Base-by-base conservation (phyloP, 2,113 vertebrate species). In the Eulemur macaco region DNA sequence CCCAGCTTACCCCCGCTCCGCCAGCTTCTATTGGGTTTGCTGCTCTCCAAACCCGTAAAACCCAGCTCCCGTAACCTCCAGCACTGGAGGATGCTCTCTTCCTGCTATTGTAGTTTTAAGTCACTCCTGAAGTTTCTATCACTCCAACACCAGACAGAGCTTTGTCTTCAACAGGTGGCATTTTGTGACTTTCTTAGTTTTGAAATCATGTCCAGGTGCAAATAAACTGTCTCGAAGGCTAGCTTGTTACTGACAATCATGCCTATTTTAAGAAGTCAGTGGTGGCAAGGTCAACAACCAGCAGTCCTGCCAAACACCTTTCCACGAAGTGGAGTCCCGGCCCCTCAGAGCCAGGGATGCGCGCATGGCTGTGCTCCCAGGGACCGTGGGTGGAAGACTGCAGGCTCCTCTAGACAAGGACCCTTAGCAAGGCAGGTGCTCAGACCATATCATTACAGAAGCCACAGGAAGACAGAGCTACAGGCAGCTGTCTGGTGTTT, bases 341-440 rank as follows among this genome's bases (percentile, higher is more conserved):
- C 7, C 23, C 1, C 9, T 5, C 13, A 42, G 23, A 7, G 20
- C 31, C 42, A 20, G 15, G 6, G 20, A 18, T 4, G 17, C 69
- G 10, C 25, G 9, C 21, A 52, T 8, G 52, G 42, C 77, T n/a
- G 7, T 25, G 25, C 52, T 66, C 54, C n/a, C 20, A 5, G 37
- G 42, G 31, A 27, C 9, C 1, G 6, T 7, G 15, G 45, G 25
- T 0, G 3, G 47, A 0, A 5, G 25, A 45, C 29, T 3, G 20
- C 45, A 17, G 50, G 42, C 37, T 17, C 31, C 31, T 21, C 52
- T 20, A 18, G 66, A 56, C 47, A 31, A 58, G 37, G 50, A 42
- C 39, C 23, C 21, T 27, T 12, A 11, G 7, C 12, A 25, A 39
- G 56, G 64, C 0, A 52, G n/a, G 8, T 9, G 74, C 34, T 6